Conservation (phyloP, 2,888 invertebrate species). For the Cetonia aurata region DNA sequence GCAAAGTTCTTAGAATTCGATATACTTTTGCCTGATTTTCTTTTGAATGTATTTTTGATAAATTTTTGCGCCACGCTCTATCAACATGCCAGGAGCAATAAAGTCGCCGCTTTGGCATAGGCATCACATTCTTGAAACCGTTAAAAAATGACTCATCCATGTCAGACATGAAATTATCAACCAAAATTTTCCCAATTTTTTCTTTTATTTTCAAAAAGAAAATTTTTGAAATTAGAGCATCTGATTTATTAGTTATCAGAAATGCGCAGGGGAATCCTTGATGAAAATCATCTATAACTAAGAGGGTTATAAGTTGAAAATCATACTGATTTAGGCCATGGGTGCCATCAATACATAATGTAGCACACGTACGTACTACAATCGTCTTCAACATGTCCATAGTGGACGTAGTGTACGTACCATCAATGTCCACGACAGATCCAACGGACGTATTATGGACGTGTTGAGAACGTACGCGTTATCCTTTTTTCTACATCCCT, state of each 20-base stretch:
- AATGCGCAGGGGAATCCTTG: background rate
- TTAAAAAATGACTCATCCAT: background rate
- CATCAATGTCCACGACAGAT: too few species aligned
- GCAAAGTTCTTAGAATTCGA: background rate
- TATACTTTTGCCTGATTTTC: background rate
- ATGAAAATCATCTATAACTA: background rate
- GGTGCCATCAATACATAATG: too few species aligned
- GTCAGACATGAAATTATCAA: background rate
- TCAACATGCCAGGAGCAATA: slow-evolving; percentile 7
- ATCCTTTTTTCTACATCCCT: too few species aligned
- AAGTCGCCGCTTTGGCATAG: background rate
- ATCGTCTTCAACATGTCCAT: too few species aligned
- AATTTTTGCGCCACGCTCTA: background rate
- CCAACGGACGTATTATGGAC: too few species aligned
- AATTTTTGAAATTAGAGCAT: background rate
- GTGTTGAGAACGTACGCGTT: too few species aligned
- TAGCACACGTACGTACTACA: too few species aligned
- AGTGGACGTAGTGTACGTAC: too few species aligned
- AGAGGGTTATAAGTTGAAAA: background rate
- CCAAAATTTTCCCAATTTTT: background rate
- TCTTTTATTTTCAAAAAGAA: background rate
- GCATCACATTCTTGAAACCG: background rate
- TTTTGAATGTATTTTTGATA: background rate
- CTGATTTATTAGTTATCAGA: background rate
- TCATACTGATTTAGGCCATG: background rate